These are phyloP conservation scores for Troides aeacus DNA, from an alignment of 2,888 invertebrate species.

Conservation along the genomic window DNA sequence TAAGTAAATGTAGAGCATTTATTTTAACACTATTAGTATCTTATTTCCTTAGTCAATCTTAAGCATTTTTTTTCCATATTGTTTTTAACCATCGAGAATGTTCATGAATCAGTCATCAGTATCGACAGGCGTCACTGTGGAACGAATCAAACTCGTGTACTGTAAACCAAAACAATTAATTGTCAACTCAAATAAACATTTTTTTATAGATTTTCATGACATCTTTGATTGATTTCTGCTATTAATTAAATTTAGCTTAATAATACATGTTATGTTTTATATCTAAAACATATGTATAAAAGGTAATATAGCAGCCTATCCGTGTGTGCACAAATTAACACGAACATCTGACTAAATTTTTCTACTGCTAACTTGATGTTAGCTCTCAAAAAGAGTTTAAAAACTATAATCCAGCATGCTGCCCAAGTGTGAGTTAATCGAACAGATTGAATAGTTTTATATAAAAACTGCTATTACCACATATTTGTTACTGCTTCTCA, in stretches of 20 bases:
- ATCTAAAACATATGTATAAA: too few relatives aligned
- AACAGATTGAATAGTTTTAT: too few relatives aligned
- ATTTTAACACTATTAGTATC: neutral
- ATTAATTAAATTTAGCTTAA: neutral
- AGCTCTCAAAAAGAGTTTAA: too few relatives aligned
- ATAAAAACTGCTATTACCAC: neutral
- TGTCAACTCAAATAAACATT: neutral
- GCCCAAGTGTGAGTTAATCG: too few relatives aligned
- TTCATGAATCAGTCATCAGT: neutral
- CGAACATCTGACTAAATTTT: too few relatives aligned
- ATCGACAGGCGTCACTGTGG: neutral
- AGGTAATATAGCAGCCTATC: too few relatives aligned
- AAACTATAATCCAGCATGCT: too few relatives aligned
- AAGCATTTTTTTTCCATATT: neutral
- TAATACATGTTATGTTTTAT: too few relatives aligned
- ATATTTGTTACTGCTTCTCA: neutral
- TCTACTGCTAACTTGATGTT: too few relatives aligned
- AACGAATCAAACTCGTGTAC: neutral
- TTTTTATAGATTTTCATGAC: neutral
- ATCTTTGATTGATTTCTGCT: neutral
- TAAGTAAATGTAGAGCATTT: neutral
- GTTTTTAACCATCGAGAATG: neutral
- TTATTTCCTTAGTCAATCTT: neutral
- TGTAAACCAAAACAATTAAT: neutral
- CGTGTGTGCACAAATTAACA: too few relatives aligned